These are phyloP conservation scores for Drosophila silvestris DNA, from an alignment of 2,888 invertebrate genomes.

Conservation along the genomic window DNA sequence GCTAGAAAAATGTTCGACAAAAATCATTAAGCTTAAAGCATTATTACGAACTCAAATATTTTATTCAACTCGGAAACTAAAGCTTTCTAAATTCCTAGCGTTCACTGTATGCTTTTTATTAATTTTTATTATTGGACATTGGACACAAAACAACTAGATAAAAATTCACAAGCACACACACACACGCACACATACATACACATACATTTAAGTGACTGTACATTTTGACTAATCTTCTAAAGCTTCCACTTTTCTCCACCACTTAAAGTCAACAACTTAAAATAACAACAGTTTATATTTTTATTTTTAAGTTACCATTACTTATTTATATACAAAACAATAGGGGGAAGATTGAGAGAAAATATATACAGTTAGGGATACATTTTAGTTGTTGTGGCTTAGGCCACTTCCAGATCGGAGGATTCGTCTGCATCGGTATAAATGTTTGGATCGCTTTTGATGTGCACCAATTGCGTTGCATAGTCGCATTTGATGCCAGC, in stretches of 20 bases:
- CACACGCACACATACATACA: slow-evolving; percentile 7
- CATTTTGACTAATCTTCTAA: slow-evolving; percentile 61
- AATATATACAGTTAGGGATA: slow-evolving; percentile 46
- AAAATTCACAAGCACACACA: slow-evolving; percentile 40
- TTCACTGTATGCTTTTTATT: slow-evolving; percentile 29
- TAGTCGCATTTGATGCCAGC: slow-evolving; percentile 82
- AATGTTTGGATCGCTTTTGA: slow-evolving; percentile 85
- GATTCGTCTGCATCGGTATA: slow-evolving; percentile 90
- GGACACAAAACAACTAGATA: slow-evolving; percentile 70
- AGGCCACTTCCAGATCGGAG: slow-evolving; percentile 93
- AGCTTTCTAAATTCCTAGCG: not conserved
- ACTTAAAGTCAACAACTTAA: slow-evolving; percentile 52
- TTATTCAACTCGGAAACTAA: not conserved
- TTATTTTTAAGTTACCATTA: slow-evolving; percentile 4
- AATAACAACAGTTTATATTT: slow-evolving; percentile 44
- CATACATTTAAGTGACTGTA: slow-evolving; percentile 63
- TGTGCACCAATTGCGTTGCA: slow-evolving; percentile 81
- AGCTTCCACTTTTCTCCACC: slow-evolving; percentile 1
- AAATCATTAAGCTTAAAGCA: not conserved
- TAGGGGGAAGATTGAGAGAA: slow-evolving; percentile 21
- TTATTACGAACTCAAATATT: not conserved
- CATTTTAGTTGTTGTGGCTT: slow-evolving; percentile 62
- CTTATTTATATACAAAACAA: slow-evolving; percentile 73
- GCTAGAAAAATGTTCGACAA: not conserved
- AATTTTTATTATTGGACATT: slow-evolving; percentile 46